These are phyloP conservation scores for Amphimallon solstitiale DNA, from an alignment of 2,888 invertebrate genomes.

Conservation along the genomic window DNA sequence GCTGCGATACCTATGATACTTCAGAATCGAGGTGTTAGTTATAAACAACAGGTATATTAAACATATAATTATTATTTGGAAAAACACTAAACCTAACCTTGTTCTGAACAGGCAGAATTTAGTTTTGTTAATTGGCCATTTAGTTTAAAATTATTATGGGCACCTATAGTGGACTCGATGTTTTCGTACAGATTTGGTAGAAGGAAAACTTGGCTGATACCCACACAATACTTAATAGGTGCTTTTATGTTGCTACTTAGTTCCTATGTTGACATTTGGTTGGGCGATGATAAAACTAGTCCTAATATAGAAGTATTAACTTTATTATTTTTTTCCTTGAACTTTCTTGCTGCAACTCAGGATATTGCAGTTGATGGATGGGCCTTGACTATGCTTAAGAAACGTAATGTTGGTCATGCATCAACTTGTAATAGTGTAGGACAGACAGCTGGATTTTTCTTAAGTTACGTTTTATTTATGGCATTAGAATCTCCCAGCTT, in stretches of 20 bases:
- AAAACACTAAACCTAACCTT: constrained; percentile 14
- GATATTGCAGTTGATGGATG: constrained; percentile 99
- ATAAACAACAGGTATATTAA: constrained; percentile 83
- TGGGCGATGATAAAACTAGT: constrained; percentile 70
- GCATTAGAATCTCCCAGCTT: constrained; percentile 96
- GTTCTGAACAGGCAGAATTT: constrained; percentile 79
- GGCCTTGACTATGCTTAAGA: constrained; percentile 98
- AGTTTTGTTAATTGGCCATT: constrained; percentile 96
- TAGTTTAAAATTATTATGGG: constrained; percentile 95
- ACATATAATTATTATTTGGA: not conserved
- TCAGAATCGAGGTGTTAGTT: constrained; percentile 91
- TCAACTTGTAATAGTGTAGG: constrained; percentile 99
- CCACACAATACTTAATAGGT: constrained; percentile 91
- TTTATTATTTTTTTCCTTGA: constrained; percentile 86
- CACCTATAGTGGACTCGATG: constrained; percentile 95
- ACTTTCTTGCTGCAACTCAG: constrained; percentile 98
- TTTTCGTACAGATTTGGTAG: constrained; percentile 87
- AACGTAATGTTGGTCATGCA: constrained; percentile 96
- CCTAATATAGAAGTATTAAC: constrained; percentile 86
- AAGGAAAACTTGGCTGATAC: constrained; percentile 95
- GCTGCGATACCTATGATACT: constrained; percentile 96
- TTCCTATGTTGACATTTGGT: constrained; percentile 76
- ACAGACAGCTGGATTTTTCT: constrained; percentile 96
- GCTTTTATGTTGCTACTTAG: constrained; percentile 91
- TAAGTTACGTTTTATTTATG: constrained; percentile 96